Evolutionary conservation across 2,888 invertebrate species (phyloP), one percentile per base, ranked within the genome.

Genomic region (Elgonia sp.): DNA sequence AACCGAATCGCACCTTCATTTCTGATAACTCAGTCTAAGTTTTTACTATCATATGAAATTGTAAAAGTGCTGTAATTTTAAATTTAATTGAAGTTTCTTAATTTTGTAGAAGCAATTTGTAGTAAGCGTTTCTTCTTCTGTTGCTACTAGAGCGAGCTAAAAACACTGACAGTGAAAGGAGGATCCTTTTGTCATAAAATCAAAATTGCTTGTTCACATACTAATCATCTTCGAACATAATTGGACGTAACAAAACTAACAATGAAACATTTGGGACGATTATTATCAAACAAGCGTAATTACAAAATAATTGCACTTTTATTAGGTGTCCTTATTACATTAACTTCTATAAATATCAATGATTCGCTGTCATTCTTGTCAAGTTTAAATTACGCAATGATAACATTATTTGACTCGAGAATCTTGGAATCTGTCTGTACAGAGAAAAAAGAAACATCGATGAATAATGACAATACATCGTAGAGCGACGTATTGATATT

Each of bases 141-240:
- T 5, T 29, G 3, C 29, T 81, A 40, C 20, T 70, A 20, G 72
- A 53, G 21, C 21, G 39, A 60, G 62, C 16, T 21, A 60, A 73
- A 69, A 80, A 72, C 29, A 16, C 42, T 60, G 29, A 83, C 87
- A 39, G 69, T 85, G 14, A 89, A 88, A 79, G 83, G 84, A 14
- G 91, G 91, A 50, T 72, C 46, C 93, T 92, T 94, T 94, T 86
- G 62, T 91, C 55, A 91, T 94, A 7, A 94, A 93, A 84, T 94
- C 94, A 63, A 93, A 92, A 86, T 89, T 94, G 85, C 91, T 91
- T 92, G 94, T 20, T 92, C 93, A 0, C 83, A 83, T 40, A 85
- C 87, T n/a, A 65, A 55, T 81, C 39, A 77, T 57, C 42, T 50
- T 65, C 10, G 20, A 20, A 40, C 63, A 42, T 85, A 65, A 82